phyloP scores from a whole-genome alignment of 2,113 vertebrate species.

The Gymnarchus niloticus region DNA sequence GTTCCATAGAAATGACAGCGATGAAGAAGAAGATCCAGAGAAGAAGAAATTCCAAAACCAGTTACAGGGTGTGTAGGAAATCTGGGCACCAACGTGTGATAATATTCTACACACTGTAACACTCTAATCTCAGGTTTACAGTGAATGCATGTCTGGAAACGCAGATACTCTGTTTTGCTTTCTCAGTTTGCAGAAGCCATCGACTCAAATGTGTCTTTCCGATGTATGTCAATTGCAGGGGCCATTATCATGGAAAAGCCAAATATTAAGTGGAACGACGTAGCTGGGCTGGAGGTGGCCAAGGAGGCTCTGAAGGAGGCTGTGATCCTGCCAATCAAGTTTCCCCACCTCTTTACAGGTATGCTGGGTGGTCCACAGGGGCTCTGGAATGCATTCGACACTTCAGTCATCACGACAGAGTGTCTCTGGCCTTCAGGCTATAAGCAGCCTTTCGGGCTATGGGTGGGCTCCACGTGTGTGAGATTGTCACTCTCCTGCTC shows the following conservation, averaged over 20 bases:
- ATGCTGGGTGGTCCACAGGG: neutral
- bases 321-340: constrained; percentile 96
- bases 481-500: constrained; percentile 25
- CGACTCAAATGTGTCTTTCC: constrained; percentile 9
- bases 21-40: constrained; percentile 88
- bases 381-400: neutral
- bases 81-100: neutral
- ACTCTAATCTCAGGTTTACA: neutral
- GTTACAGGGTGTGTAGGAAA: constrained; percentile 74
- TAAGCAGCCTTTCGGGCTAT: neutral
- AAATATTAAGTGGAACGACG: constrained; percentile 91
- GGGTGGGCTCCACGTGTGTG: neutral
- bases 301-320: constrained; percentile 98
- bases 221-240: constrained; percentile 57
- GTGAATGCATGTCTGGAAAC: neutral
- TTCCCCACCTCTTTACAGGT: constrained; percentile 98
- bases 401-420: neutral
- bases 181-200: neutral
- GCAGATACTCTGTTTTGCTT: neutral
- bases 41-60: constrained; percentile 98
- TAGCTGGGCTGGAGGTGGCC: constrained; percentile 90
- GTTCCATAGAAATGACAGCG: constrained; percentile 85
- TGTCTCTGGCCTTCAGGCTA: neutral
- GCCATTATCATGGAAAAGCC: constrained; percentile 96
- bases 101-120: neutral